Base-by-base conservation (phyloP, 2,113 vertebrate species). In the Ornithorhynchus anatinus region DNA sequence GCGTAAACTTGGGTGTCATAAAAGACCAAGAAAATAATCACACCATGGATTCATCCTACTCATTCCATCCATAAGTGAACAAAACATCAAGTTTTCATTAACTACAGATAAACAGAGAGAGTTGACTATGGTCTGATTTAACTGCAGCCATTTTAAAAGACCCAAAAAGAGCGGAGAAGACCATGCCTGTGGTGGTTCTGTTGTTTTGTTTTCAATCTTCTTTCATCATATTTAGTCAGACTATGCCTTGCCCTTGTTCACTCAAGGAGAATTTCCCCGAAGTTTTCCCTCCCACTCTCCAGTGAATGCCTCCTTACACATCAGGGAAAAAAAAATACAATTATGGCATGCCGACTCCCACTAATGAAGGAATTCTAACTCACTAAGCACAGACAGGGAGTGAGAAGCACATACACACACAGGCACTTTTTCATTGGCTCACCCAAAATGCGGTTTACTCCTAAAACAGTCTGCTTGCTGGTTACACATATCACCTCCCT, bases 261-360 rank as follows among this genome's bases (percentile, higher is more conserved):
- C 77, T 85, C 65, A 81, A 47, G 87, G 86, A 90, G 89, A 91
- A 92, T 89, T 88, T 72, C 84, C 83, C 85, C 68, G 83, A 50
- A 77, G 86, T 83, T 80, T 68, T 87, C 78, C 86, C 89, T 89
- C 88, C 89, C 89, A 84, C 90, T 78, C 58, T 64, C 59, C 12
- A 71, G 76, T 86, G 86, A 93, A 92, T 88, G 91, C 85, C 89
- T 90, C 89, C 86, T 87, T 72, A 86, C 89, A 91, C 91, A 84
- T 86, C 84, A 83, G 38, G 89, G 90, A 91, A n/a, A n/a, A n/a
- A 89, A 81, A 88, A 88, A 89, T 53, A 87, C 89, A 90, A 77
- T 81, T 59, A 44, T 36, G 72, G 84, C 79, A 90, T 44, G 87
- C 85, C 80, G 74, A 91, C 92, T 92, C 92, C 92, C 92, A 92